Base-by-base conservation (phyloP, 2,888 invertebrate species). In the Ophion obscuratus region DNA sequence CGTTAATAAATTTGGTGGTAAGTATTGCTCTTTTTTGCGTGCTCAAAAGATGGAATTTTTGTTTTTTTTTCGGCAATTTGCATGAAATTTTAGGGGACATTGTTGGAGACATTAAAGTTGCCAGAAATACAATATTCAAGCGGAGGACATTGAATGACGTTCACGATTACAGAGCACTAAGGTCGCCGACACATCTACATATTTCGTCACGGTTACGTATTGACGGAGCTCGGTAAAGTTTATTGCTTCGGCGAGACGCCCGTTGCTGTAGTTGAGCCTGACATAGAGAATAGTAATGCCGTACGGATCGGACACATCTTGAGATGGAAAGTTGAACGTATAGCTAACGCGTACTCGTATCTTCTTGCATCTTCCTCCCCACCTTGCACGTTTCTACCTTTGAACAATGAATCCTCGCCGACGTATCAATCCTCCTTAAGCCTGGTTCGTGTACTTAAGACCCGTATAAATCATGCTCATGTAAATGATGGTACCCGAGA, bases 291-390 rank as follows among this genome's bases (percentile, higher is more conserved):
- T 78, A 14, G 67, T 53, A 57, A 47, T 67, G 40, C 53, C 67
- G n/a, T 67, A 1, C 14, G 61, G 27, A 66, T 44, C 64, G 9
- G 59, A 57, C 24, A 20, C 14, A 44, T 61, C 62, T 53, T 53
- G 20, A n/a, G 24, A 40, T 71, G 53, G 75, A 89, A 90, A 90
- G 90, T 89, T 91, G 88, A 90, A 91, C 89, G 87, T 88, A 90
- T 90, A n/a, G 88, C 89, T 84, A 87, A 82, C 85, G 85, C 80
- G 47, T 44, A 40, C 59, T 71, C 20, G 77, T 14, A 40, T 57
- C 57, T 59, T n/a, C 64, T 59, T n/a, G 57, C 20, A 7, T 62
- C 27, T 71, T 70, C n/a, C 44, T 40, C 59, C 11, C 10, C 3
- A 44, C 57, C 67, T 44, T 20, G 53, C 20, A 7, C 57, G 57